Percentiles rank a stretch among this genome's conserved stretches.
Conservation (phyloP, 1,140 invertebrate genomes). For the Trachelipus rathkii region DNA sequence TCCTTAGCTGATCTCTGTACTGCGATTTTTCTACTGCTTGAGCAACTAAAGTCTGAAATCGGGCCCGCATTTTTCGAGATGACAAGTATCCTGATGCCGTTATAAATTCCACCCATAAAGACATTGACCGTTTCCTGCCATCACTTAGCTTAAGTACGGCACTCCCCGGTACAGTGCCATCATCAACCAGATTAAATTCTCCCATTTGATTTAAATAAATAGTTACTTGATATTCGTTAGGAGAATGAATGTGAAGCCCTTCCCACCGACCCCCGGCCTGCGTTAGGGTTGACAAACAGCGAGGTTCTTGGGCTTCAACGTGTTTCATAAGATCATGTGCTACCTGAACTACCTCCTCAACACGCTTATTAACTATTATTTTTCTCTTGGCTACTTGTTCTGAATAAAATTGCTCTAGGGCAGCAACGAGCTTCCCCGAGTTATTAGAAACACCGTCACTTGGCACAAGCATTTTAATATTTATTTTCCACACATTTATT, state of each 20-base stretch:
- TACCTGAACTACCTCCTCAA: constrained; percentile 59
- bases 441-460: constrained; percentile 39
- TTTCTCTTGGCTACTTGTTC: constrained; percentile 58
- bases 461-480: constrained; percentile 41
- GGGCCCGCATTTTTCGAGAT: constrained; percentile 60
- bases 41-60: constrained; percentile 62
- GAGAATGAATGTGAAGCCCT: constrained; percentile 56
- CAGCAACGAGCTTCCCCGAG: constrained; percentile 42
- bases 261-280: constrained; percentile 55
- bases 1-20: constrained; percentile 59
- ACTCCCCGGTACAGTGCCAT: constrained; percentile 61
- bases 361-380: constrained; percentile 54
- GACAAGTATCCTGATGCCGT: constrained; percentile 63
- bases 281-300: constrained; percentile 59
- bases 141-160: constrained; percentile 63
- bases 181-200: constrained; percentile 66
- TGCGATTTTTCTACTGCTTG: constrained; percentile 61
- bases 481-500: not conserved
- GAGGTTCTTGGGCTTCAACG: constrained; percentile 62
- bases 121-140: constrained; percentile 63
- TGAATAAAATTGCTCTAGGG: constrained; percentile 54
- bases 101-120: constrained; percentile 66
- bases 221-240: constrained; percentile 61
- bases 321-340: constrained; percentile 63
- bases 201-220: constrained; percentile 66